These are phyloP conservation scores for Phorcus lineatus DNA, from an alignment of 2,888 invertebrate genomes.

Conservation along the genomic window DNA sequence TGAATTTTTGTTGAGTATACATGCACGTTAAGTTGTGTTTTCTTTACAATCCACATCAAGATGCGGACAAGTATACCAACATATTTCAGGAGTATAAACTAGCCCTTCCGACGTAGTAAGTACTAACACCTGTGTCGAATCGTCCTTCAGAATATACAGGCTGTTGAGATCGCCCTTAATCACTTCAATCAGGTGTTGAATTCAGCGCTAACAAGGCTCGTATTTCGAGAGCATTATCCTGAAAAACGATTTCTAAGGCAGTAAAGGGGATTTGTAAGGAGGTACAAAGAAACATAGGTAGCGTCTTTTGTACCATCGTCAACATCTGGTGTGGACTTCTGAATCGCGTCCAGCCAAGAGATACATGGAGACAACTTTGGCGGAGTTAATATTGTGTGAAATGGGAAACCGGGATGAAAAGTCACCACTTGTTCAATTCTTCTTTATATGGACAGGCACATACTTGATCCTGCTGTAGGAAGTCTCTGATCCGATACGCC, in stretches of 20 bases:
- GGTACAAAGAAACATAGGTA: not conserved
- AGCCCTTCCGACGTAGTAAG: no score
- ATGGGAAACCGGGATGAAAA: not conserved
- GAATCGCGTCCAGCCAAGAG: not conserved
- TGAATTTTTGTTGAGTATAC: no score
- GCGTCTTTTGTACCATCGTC: not conserved
- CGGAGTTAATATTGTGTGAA: slow-evolving; percentile 11
- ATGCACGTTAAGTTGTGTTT: no score
- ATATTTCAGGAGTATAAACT: no score
- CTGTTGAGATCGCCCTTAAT: not conserved
- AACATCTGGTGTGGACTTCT: not conserved
- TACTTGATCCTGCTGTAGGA: slow-evolving; percentile 1
- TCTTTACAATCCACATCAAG: no score
- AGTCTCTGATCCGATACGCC: not conserved
- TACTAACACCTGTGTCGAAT: no score
- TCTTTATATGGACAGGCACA: not conserved
- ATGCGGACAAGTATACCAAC: no score
- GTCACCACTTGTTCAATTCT: slow-evolving; percentile 11
- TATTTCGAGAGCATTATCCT: not conserved
- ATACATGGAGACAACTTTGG: not conserved
- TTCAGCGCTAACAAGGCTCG: not conserved
- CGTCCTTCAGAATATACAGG: no score
- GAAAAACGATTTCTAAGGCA: not conserved
- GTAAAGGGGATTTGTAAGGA: not conserved
- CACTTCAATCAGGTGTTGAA: not conserved